Conservation (phyloP, 2,113 vertebrate species). For the Regulus satrapa region DNA sequence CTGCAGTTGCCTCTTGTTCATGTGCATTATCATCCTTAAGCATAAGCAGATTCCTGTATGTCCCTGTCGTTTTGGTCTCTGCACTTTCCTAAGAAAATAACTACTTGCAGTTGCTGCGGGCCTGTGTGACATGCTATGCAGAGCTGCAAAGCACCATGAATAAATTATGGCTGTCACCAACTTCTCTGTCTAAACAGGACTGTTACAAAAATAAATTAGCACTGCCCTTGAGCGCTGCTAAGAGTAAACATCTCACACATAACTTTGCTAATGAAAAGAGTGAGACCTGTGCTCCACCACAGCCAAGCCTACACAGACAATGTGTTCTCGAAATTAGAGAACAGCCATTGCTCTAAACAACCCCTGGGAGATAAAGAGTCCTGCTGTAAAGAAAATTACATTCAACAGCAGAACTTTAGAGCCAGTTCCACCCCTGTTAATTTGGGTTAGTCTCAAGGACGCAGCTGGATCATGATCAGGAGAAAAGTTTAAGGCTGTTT, state of each 20-base stretch:
- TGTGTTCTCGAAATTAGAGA: background rate
- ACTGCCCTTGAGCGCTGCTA: constrained; percentile 1
- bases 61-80: background rate
- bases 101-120: background rate
- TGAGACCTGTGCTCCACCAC: background rate
- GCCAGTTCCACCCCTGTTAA: background rate
- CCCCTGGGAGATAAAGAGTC: background rate
- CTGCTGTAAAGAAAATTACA: background rate
- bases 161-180: constrained; percentile 58
- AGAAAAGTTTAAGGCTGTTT: background rate
- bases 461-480: background rate
- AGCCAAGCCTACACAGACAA: background rate
- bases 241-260: constrained; percentile 12
- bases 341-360: background rate
- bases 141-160: constrained; percentile 35
- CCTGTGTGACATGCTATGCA: constrained; percentile 7
- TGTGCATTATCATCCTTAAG: background rate
- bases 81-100: constrained; percentile 40
- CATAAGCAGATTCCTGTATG: background rate
- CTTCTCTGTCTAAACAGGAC: background rate
- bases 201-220: constrained; percentile 55
- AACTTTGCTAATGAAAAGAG: background rate
- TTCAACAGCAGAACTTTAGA: background rate
- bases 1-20: background rate
- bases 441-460: background rate